phyloP scores from a whole-genome alignment of 2,888 invertebrate genomes.

The Oscheius sp. region DNA sequence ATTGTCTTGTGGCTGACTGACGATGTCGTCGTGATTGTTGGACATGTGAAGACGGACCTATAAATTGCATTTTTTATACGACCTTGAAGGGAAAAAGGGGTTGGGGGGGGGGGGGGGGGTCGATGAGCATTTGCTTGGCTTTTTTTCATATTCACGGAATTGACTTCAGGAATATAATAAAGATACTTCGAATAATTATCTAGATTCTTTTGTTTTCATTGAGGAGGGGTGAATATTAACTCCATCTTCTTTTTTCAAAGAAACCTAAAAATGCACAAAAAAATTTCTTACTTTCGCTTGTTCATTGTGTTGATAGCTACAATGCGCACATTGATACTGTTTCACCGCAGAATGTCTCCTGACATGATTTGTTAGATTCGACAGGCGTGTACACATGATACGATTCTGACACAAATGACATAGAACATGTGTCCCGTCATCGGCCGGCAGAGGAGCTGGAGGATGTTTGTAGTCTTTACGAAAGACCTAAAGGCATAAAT shows the following conservation, averaged over 20 bases:
- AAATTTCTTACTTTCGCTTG: constrained; percentile 53
- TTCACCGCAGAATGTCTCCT: constrained; percentile 60
- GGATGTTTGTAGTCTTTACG: constrained; percentile 23
- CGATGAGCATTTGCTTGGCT: too few species aligned
- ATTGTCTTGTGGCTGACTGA: constrained; percentile 1
- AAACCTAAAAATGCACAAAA: too few species aligned
- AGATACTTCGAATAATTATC: too few species aligned
- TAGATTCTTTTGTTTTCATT: too few species aligned
- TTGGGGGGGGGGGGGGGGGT: too few species aligned
- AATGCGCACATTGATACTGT: constrained; percentile 59
- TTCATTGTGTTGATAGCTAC: constrained; percentile 62
- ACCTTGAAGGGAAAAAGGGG: too few species aligned
- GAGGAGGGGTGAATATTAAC: too few species aligned
- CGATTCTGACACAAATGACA: constrained; percentile 49
- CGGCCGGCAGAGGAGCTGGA: constrained; percentile 12
- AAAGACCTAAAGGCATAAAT: not conserved
- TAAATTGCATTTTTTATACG: not conserved
- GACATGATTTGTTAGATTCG: constrained; percentile 63
- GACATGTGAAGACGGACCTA: constrained; percentile 28
- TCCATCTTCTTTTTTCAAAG: too few species aligned
- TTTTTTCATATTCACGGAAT: too few species aligned
- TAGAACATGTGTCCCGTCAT: constrained; percentile 17
- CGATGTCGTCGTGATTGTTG: constrained; percentile 14
- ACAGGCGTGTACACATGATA: constrained; percentile 56
- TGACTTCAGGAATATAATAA: too few species aligned